These are phyloP conservation scores for Papilio machaon DNA, from an alignment of 1,140 invertebrate genomes.

Conservation along the genomic window DNA sequence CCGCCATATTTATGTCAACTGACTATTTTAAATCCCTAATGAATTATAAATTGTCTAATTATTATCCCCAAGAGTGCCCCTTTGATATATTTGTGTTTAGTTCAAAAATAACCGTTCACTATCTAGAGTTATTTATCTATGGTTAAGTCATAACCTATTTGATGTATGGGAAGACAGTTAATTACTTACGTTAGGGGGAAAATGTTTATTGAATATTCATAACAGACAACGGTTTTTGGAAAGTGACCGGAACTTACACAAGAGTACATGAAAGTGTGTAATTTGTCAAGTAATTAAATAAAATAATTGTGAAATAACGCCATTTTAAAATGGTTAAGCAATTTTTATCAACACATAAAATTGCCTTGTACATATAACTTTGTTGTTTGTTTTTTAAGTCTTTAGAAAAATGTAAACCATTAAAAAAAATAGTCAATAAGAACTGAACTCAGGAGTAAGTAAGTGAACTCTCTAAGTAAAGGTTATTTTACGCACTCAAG, in stretches of 20 bases:
- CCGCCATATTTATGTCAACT: constrained; percentile 63
- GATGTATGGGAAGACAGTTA: constrained; percentile 33
- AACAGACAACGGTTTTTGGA: constrained; percentile 15
- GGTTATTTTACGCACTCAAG: too few relatives aligned
- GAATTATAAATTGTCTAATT: constrained; percentile 69
- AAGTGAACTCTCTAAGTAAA: too few relatives aligned
- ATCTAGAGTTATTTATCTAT: constrained; percentile 33
- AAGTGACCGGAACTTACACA: constrained; percentile 24
- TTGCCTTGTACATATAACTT: not conserved
- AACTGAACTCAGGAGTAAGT: too few relatives aligned
- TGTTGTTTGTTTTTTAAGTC: too few relatives aligned
- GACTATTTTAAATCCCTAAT: constrained; percentile 59
- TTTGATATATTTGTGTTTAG: constrained; percentile 55
- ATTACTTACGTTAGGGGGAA: constrained; percentile 34
- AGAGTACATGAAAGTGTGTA: not conserved
- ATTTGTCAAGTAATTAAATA: constrained; percentile 16
- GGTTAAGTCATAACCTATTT: constrained; percentile 36
- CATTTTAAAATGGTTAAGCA: not conserved
- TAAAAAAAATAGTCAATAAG: too few relatives aligned
- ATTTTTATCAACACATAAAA: not conserved
- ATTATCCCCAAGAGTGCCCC: constrained; percentile 57
- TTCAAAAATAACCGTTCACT: constrained; percentile 34
- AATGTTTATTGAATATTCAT: constrained; percentile 38
- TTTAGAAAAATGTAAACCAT: too few relatives aligned
- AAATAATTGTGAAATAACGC: not conserved